Conservation (phyloP, 2,797 vertebrate species). For the Mus spretus region DNA sequence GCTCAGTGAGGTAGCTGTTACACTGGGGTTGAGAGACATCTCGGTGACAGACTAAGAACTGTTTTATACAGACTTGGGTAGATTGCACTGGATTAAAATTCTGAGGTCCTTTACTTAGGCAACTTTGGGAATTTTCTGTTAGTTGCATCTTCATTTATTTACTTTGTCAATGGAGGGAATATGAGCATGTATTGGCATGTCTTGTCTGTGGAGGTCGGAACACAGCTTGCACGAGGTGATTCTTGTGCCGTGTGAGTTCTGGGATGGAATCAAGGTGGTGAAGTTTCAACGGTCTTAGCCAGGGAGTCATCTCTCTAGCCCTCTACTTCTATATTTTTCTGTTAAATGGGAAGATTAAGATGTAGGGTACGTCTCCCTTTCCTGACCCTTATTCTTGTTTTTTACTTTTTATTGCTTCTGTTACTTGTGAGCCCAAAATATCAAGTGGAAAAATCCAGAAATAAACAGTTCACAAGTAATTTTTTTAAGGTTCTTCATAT, state of each 20-base stretch:
- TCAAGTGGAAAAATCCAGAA: background rate
- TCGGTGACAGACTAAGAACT: background rate
- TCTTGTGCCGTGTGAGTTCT: background rate
- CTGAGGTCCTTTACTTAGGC: background rate
- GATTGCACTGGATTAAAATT: background rate
- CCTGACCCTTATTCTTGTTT: background rate
- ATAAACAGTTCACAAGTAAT: background rate
- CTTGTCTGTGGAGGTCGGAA: background rate
- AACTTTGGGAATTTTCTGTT: background rate
- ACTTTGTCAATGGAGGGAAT: background rate
- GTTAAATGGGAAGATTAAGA: background rate
- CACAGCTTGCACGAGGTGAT: background rate
- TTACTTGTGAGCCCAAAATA: background rate
- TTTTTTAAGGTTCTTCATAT: no score
- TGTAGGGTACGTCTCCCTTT: background rate
- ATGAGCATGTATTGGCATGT: background rate
- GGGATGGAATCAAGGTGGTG: background rate
- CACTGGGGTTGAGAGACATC: background rate
- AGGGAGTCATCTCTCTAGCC: background rate
- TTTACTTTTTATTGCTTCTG: background rate
- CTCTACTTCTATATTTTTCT: background rate
- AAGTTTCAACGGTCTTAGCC: background rate
- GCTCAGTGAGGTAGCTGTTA: background rate
- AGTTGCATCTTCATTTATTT: background rate
- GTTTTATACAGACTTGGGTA: background rate